A percentile compares a stretch with the other conserved stretches of the same genome.
phyloP scores from a whole-genome alignment of 2,797 vertebrate genomes.

The Antrozous pallidus region DNA sequence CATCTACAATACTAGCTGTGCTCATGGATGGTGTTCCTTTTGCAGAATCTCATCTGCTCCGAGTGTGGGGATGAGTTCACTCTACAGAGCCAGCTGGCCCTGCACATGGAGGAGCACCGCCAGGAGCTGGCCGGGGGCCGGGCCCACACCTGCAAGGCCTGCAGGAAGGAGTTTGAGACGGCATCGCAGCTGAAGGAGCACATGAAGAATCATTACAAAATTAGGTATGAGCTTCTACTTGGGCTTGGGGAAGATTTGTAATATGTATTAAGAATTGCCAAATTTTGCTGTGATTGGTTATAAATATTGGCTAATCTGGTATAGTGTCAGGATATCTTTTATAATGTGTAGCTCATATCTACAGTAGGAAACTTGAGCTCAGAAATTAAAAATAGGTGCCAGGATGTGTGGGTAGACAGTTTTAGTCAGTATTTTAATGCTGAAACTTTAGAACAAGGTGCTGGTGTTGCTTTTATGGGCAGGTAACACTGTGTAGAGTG shows the following conservation, averaged over 20 bases:
- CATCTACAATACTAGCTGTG: neutral
- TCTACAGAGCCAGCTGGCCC: slow-evolving; percentile 94
- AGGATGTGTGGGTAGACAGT: fast-evolving
- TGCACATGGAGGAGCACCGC: slow-evolving; percentile 95
- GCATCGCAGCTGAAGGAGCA: slow-evolving; percentile 92
- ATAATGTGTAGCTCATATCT: fast-evolving
- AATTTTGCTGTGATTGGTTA: neutral
- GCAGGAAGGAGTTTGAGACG: slow-evolving; percentile 91
- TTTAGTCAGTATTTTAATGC: too few relatives aligned
- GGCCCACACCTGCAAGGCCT: slow-evolving; percentile 90
- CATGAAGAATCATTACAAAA: slow-evolving; percentile 92
- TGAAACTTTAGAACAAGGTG: neutral
- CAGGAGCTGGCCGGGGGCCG: slow-evolving; percentile 91
- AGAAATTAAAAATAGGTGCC: fast-evolving
- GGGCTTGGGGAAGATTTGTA: neutral
- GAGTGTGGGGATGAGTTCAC: slow-evolving; percentile 99
- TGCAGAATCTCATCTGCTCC: slow-evolving; percentile 94
- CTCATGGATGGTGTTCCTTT: slow-evolving; percentile 22
- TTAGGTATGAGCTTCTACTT: slow-evolving; percentile 83
- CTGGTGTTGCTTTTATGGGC: neutral
- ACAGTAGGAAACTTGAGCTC: neutral
- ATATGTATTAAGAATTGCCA: fast-evolving
- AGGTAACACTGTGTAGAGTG: neutral
- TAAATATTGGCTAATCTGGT: neutral
- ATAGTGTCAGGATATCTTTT: too few relatives aligned